Base-by-base conservation (phyloP, 1,140 invertebrate genomes). In the Drosophila miranda region DNA sequence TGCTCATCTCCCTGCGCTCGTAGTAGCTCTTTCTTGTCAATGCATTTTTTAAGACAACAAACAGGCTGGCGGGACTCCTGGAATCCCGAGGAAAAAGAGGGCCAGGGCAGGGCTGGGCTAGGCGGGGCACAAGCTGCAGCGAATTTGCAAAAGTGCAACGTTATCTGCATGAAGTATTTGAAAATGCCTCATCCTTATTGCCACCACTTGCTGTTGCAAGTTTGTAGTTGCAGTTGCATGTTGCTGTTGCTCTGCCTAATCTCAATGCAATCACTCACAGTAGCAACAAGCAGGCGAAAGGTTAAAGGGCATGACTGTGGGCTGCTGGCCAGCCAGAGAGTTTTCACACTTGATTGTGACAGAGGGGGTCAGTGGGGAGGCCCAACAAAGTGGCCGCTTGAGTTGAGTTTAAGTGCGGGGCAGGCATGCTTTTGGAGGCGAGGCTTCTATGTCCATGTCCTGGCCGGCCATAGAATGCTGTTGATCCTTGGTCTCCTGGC, bases 221-320 rank as follows among this genome's bases (percentile, higher is more conserved):
- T 30, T 34, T 26, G 7, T 38, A 52, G 2, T 21, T 50, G 64
- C 43, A 71, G 38, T 59, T 63, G 52, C 44, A 34, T 43, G 53
- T 16, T 53, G 48, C 42, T 58, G 66, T 44, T 53, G 77, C 66
- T 70, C 75, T 75, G 81, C 64, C 69, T 87, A 87, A 87, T 87
- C 81, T 78, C 81, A 77, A 86, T 87, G 81, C 81, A 86, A 87
- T 86, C 81, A 86, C 81, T 86, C 81, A 81, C 57, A 60, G 59
- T 59, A 58, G 59, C 71, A 63, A 63, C 68, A 77, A 86, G 49
- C 61, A 57, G 60, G 52, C 16, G 13, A 52, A 61, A 66, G 38
- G 34, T 43, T 45, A 34, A 16, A 51, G 45, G 43, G 50, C 28
- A 38, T 64, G 59, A 42, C 43, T 30, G 41, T 34, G n/a, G n/a